A percentile compares a stretch with the other conserved stretches of the same genome.
phyloP scores from a whole-genome alignment of 2,113 vertebrate species.

The Antechinus flavipes region DNA sequence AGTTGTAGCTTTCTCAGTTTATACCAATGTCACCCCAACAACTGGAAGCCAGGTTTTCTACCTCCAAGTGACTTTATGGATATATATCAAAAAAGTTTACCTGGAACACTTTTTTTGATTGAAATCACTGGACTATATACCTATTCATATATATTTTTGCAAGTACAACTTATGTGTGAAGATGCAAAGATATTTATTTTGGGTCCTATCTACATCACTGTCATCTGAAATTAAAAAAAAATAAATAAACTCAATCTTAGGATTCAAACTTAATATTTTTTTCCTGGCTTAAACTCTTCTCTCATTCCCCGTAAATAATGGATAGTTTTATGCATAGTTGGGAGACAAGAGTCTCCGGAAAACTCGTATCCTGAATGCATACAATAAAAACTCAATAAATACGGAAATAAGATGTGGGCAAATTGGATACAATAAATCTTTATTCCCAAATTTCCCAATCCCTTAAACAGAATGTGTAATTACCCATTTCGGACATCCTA shows the following conservation, averaged over 20 bases:
- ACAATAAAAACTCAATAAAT: slow-evolving; percentile 22
- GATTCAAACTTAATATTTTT: slow-evolving; percentile 52
- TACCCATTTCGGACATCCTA: slow-evolving; percentile 9
- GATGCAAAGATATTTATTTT: slow-evolving; percentile 35
- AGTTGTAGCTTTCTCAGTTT: background rate
- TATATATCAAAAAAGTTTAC: background rate
- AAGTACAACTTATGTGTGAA: slow-evolving; percentile 26
- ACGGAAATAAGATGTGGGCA: slow-evolving; percentile 35
- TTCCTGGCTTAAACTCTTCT: background rate
- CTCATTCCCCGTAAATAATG: background rate
- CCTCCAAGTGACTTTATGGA: background rate
- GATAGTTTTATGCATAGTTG: background rate
- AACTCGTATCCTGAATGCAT: slow-evolving; percentile 8
- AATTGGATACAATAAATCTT: slow-evolving; percentile 47
- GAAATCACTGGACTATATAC: slow-evolving; percentile 52
- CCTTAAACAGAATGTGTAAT: background rate
- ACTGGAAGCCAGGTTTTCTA: background rate
- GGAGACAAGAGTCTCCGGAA: slow-evolving; percentile 3
- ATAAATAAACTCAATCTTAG: slow-evolving; percentile 21
- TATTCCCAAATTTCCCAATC: slow-evolving; percentile 24
- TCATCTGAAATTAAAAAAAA: background rate
- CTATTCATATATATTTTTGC: slow-evolving; percentile 36
- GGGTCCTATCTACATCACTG: slow-evolving; percentile 6
- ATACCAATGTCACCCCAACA: background rate
- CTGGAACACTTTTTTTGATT: background rate